Percentiles rank a stretch among this genome's conserved stretches.
phyloP scores from a whole-genome alignment of 2,797 vertebrate genomes.

The Chiloscyllium punctatum region DNA sequence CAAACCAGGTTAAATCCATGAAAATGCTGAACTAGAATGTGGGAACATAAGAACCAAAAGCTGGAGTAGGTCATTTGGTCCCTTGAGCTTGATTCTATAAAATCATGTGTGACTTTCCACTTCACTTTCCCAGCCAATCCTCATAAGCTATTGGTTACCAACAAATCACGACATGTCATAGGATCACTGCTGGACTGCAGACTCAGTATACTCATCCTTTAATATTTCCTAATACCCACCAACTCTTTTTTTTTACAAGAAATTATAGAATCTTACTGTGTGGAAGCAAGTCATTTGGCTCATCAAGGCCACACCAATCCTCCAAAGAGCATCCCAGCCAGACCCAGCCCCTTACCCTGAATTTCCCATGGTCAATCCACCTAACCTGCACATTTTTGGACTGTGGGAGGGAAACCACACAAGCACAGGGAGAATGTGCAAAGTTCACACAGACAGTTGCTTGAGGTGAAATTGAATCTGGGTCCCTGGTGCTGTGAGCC shows the following conservation, averaged over 20 bases:
- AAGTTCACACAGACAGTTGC: no score
- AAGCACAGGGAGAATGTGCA: no score
- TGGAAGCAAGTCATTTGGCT: no score
- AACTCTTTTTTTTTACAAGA: not conserved
- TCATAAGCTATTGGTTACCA: not conserved
- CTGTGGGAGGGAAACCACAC: no score
- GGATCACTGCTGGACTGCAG: not conserved
- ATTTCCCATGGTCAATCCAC: no score
- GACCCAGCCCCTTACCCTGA: no score
- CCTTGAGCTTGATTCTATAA: not conserved
- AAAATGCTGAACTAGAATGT: not conserved
- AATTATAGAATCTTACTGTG: not conserved
- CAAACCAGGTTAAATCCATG: not conserved
- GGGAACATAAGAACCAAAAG: not conserved
- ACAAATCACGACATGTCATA: not conserved
- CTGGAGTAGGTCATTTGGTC: not conserved
- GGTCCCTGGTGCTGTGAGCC: no score
- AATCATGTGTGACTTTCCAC: not conserved
- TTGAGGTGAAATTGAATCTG: no score
- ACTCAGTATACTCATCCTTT: not conserved
- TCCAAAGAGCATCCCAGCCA: no score
- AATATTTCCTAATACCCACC: not conserved
- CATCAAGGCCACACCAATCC: no score
- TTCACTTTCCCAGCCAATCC: not conserved
- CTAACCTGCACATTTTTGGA: no score